Conservation (phyloP, 2,888 invertebrate species). For the Macaria liturata region DNA sequence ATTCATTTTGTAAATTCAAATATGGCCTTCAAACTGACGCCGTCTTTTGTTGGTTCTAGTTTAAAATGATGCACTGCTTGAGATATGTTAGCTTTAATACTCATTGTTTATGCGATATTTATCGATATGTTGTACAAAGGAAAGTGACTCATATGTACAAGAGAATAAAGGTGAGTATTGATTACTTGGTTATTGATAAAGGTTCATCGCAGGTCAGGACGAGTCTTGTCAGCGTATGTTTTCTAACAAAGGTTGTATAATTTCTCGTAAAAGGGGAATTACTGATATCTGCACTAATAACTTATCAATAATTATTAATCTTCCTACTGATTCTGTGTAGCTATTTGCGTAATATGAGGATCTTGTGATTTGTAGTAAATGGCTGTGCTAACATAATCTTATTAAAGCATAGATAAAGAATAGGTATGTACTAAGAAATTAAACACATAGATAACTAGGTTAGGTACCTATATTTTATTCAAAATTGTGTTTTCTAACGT, state of each 20-base stretch:
- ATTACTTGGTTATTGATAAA: neutral
- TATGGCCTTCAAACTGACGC: neutral
- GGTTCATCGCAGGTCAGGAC: slow-evolving; percentile 10
- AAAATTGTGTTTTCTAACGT: too few species aligned
- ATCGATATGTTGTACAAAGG: neutral
- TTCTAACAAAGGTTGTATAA: slow-evolving; percentile 14
- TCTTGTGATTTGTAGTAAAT: too few species aligned
- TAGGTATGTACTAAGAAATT: too few species aligned
- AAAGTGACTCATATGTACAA: neutral
- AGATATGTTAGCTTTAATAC: slow-evolving; percentile 6
- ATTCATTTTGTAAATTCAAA: slow-evolving; percentile 24
- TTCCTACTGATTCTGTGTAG: too few species aligned
- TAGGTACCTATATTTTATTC: too few species aligned
- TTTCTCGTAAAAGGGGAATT: slow-evolving; percentile 10
- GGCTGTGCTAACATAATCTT: too few species aligned
- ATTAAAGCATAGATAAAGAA: too few species aligned
- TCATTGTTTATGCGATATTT: neutral
- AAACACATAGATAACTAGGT: too few species aligned
- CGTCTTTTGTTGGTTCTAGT: slow-evolving; percentile 1
- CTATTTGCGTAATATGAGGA: too few species aligned
- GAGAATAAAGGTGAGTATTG: neutral
- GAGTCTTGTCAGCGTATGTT: slow-evolving; percentile 1
- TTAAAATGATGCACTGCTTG: slow-evolving; percentile 2
- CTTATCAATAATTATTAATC: too few species aligned
- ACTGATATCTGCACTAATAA: slow-evolving; percentile 3